Conservation (phyloP, 2,797 vertebrate species). For the Micromesistius poutassou region DNA sequence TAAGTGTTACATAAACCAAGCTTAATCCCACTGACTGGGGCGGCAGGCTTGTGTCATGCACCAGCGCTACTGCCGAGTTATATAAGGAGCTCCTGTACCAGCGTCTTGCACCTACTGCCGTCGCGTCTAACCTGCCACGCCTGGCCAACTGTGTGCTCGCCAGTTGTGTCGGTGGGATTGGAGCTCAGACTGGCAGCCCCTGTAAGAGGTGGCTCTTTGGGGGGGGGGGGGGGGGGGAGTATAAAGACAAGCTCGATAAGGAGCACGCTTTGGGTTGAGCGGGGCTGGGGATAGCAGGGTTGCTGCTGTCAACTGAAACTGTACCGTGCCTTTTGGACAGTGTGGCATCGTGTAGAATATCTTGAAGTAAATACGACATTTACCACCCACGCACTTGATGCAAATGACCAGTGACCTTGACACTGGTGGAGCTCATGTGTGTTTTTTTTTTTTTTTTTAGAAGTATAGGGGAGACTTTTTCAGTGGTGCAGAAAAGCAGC, state of each 20-base stretch:
- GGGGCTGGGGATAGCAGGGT: neutral
- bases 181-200: too few relatives aligned
- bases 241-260: too few relatives aligned
- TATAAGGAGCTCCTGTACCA: conserved; percentile 47
- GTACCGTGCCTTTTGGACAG: neutral
- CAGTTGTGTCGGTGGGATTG: too few relatives aligned
- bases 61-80: conserved; percentile 45
- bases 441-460: neutral
- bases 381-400: neutral
- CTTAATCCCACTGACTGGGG: conserved; percentile 65
- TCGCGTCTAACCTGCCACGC: neutral
- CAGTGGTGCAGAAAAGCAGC: neutral
- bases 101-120: conserved; percentile 28
- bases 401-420: neutral
- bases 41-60: conserved; percentile 58
- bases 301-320: too few relatives aligned
- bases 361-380: neutral
- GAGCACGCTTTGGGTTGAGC: too few relatives aligned
- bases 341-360: neutral
- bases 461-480: neutral
- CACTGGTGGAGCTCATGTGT: neutral
- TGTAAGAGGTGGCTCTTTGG: too few relatives aligned
- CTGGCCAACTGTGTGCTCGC: neutral
- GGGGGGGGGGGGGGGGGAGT: too few relatives aligned
- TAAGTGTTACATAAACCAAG: conserved; percentile 68